phyloP scores from a whole-genome alignment of 2,113 vertebrate species.

The Tragulus kanchil region DNA sequence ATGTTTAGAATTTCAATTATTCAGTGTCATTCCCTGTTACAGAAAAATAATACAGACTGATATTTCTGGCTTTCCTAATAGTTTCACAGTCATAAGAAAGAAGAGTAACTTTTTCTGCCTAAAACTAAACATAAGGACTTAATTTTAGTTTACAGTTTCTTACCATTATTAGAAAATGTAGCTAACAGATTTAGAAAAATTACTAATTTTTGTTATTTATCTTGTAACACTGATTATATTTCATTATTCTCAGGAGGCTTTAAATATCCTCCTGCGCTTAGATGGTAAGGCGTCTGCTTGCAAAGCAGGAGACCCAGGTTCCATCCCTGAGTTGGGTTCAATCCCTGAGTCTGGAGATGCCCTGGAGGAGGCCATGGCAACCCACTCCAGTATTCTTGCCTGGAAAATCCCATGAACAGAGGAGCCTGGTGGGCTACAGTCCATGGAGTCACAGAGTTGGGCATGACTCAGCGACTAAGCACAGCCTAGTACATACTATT shows the following conservation, averaged over 20 bases:
- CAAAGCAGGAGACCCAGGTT: background rate
- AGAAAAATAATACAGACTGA: background rate
- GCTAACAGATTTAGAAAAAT: background rate
- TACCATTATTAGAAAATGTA: background rate
- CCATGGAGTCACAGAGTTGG: background rate
- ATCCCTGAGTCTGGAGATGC: background rate
- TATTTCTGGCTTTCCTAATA: constrained; percentile 3
- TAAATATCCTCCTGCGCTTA: background rate
- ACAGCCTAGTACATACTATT: background rate
- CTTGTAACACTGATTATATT: background rate
- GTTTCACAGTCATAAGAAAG: constrained; percentile 18
- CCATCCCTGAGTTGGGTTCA: too few species aligned
- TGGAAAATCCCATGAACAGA: background rate
- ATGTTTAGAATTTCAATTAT: background rate
- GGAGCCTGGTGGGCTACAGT: background rate
- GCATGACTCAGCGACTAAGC: background rate
- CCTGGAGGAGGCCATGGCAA: background rate
- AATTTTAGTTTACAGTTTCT: constrained; percentile 17
- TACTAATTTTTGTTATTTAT: background rate
- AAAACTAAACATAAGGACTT: background rate
- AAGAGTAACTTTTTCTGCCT: background rate
- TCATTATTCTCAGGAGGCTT: background rate
- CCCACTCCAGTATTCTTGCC: background rate
- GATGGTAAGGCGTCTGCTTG: background rate
- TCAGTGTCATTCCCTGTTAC: background rate